Percentiles rank a stretch among this genome's conserved stretches.
Evolutionary conservation across 2,113 vertebrate species (phyloP).

Genomic region (Pyrgilauda ruficollis): DNA sequence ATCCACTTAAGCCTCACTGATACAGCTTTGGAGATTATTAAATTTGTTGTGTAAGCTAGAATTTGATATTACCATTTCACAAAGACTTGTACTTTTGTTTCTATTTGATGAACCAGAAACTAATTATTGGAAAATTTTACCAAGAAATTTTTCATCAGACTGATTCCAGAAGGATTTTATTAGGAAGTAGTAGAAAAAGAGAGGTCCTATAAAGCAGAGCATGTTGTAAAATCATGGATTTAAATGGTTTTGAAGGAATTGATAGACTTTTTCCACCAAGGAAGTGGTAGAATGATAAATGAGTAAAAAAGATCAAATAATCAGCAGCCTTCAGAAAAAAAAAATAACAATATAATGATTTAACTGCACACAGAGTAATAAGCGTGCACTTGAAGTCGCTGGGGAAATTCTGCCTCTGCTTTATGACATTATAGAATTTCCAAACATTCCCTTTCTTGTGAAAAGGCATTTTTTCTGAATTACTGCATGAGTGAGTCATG

Average conservation of each 20-base stretch:
- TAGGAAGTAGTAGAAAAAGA: background rate
- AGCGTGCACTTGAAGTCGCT: background rate
- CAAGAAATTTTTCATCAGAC: background rate
- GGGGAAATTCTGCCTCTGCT: background rate
- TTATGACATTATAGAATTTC: background rate
- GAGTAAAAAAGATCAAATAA: background rate
- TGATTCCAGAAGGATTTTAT: background rate
- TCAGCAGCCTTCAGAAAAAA: background rate
- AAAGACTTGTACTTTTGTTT: background rate
- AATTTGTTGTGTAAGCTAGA: background rate
- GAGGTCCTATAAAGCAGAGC: background rate
- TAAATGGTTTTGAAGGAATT: background rate
- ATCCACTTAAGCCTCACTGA: background rate
- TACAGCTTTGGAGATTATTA: background rate
- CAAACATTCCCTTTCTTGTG: background rate
- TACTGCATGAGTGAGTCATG: background rate
- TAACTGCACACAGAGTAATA: background rate
- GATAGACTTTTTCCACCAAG: background rate
- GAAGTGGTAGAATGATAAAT: background rate
- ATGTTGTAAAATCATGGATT: background rate
- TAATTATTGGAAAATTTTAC: background rate
- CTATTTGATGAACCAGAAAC: background rate
- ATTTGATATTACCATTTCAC: background rate
- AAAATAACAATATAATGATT: background rate
- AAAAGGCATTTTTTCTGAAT: background rate